Percentiles rank a stretch among this genome's conserved stretches.
Evolutionary conservation across 2,888 invertebrate genomes (phyloP).

Genomic region (Lymantria monacha): DNA sequence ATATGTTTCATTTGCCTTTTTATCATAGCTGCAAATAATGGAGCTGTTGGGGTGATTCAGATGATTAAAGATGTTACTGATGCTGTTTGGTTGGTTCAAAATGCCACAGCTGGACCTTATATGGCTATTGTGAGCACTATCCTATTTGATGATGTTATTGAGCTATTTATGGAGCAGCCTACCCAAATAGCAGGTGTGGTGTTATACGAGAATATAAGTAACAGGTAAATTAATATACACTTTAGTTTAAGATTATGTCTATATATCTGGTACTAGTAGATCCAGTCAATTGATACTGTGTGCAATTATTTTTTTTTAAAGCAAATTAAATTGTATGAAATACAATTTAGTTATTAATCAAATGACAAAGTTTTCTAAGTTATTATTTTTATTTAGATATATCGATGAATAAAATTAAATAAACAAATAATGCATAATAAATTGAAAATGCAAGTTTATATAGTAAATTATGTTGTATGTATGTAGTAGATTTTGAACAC

Average conservation of each 20-base stretch:
- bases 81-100: conserved; percentile 86
- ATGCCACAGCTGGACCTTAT: conserved; percentile 91
- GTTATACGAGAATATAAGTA: conserved; percentile 77
- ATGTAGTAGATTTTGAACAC: no score
- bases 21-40: conserved; percentile 85
- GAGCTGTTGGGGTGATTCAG: conserved; percentile 93
- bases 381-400: no score
- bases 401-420: no score
- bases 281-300: not conserved
- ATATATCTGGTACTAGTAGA: not conserved
- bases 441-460: no score
- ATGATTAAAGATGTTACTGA: conserved; percentile 85
- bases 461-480: no score
- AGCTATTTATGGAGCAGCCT: conserved; percentile 76
- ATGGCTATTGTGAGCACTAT: conserved; percentile 87
- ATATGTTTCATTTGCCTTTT: no score
- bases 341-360: no score
- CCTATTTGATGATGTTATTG: conserved; percentile 81
- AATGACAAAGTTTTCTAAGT: no score
- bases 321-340: no score
- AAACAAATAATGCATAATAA: no score
- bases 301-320: no score
- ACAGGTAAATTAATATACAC: conserved; percentile 52
- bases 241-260: not conserved
- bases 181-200: conserved; percentile 85